Conservation (phyloP, 2,113 vertebrate species). For the Phrynosoma blainvillii region DNA sequence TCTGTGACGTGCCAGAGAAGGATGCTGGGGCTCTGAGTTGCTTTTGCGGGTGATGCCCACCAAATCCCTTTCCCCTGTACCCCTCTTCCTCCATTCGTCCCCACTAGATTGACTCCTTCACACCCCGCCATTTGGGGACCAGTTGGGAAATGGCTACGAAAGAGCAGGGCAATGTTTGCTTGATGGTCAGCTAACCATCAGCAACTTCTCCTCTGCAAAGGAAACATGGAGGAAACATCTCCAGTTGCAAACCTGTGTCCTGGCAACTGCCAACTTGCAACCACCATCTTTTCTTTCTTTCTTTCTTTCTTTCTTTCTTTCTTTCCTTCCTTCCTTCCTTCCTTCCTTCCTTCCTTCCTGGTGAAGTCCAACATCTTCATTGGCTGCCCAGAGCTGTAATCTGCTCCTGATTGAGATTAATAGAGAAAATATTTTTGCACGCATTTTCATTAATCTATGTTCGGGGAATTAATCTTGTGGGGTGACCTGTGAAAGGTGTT, state of each 20-base stretch:
- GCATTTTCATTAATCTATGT: slow-evolving; percentile 68
- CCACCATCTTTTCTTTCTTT: background rate
- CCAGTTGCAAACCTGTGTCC: too few relatives aligned
- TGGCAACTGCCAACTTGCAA: too few relatives aligned
- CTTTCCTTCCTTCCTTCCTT: background rate
- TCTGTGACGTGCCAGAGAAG: background rate
- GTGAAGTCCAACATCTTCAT: slow-evolving; percentile 51
- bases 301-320: background rate
- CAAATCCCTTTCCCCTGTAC: too few relatives aligned
- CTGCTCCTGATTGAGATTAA: slow-evolving; percentile 71
- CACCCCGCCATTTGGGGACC: too few relatives aligned
- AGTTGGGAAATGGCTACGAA: too few relatives aligned
- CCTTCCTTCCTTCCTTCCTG: too few relatives aligned
- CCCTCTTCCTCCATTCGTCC: too few relatives aligned
- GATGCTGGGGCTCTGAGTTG: accelerated
- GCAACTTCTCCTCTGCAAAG: too few relatives aligned
- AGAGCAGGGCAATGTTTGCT: too few relatives aligned
- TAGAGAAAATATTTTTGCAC: slow-evolving; percentile 71
- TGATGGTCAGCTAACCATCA: too few relatives aligned
- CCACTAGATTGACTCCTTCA: too few relatives aligned
- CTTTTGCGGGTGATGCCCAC: accelerated
- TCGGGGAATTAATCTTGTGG: slow-evolving; percentile 68
- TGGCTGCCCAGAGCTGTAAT: slow-evolving; percentile 55
- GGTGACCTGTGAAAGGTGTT: slow-evolving; percentile 66
- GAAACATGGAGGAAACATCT: too few relatives aligned